These are phyloP conservation scores for Lepeophtheirus nordmannii DNA, from an alignment of 2,888 invertebrate species.

Conservation along the genomic window DNA sequence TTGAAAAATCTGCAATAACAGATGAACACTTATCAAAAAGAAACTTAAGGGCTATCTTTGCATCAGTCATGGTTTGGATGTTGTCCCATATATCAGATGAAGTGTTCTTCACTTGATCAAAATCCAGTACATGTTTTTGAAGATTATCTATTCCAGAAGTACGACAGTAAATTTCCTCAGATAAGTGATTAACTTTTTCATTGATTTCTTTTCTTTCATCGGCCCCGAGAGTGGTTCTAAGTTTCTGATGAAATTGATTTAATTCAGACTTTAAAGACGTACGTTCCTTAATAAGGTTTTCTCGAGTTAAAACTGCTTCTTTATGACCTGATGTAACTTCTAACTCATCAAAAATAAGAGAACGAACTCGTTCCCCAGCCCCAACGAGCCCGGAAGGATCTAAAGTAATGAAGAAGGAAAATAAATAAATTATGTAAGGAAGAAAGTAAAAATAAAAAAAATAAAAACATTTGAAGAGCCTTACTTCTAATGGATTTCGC, in stretches of 20 bases:
- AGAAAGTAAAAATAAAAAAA: not conserved
- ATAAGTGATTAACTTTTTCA: not conserved
- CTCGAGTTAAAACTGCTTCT: constrained; percentile 11
- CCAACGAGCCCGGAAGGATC: not conserved
- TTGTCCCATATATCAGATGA: not conserved
- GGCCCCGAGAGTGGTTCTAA: not conserved
- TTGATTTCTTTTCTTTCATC: not conserved
- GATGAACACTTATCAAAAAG: constrained; percentile 28
- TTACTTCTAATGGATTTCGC: not conserved
- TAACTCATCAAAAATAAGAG: constrained; percentile 5
- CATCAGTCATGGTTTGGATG: constrained; percentile 33
- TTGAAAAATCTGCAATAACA: not conserved
- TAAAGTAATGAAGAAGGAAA: not conserved
- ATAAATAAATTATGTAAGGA: not conserved
- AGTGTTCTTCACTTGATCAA: not conserved
- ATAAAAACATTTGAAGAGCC: not conserved
- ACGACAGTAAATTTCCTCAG: not conserved
- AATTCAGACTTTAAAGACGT: not conserved
- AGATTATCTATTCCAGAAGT: not conserved
- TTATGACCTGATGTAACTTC: constrained; percentile 16
- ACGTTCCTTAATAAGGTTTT: constrained; percentile 7
- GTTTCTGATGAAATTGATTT: not conserved
- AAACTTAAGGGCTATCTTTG: constrained; percentile 34
- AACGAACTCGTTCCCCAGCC: constrained; percentile 18
- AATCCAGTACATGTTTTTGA: constrained; percentile 2